Base-by-base conservation (phyloP, 1,140 invertebrate species). In the Danaus plexippus region DNA sequence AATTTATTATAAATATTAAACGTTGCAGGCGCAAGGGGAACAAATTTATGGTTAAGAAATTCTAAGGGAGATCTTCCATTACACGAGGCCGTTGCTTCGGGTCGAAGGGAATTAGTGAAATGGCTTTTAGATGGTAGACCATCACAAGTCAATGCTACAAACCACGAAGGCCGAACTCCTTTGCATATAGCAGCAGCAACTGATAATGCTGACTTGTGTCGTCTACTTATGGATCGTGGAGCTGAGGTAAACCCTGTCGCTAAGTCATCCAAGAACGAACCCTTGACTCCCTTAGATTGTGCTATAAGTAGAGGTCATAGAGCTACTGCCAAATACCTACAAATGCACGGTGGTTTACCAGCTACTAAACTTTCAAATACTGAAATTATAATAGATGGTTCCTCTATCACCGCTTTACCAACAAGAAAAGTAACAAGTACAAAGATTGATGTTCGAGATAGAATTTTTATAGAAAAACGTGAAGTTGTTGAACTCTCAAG, bases 121-220 rank as follows among this genome's bases (percentile, higher is more conserved):
- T 98, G 96, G 96, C 85, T 98, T 8, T 87, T 97, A 18, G 90
- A 91, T 40, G 92, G 94, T 65, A 88, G 94, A 57, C 94, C 95
- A 0, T 94, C 94, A 47, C 92, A 95, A 59, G 91, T 97, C 0
- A 96, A 98, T 75, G 92, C 93, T 11, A 91, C 94, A 9, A 99
- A 98, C 75, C 95, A 96, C 67, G 96, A 97, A 73, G 97, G 98
- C 0, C 90, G 96, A 63, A 96, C 95, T 42, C 92, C 96, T 11
- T 87, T 99, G 18, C 98, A 99, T 83, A 93, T 99, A 45, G 96
- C 97, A 0, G 96, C 97, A 0, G 90, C 97, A 43, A 95, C 96
- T 71, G 97, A 98, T 69, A 95, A 98, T 80, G 90, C 98, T 1
- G 97, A 98, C 85, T 92, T 98, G 79, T 97, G 97, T 85, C 96